Evolutionary conservation across 1,140 invertebrate species (phyloP).

Genomic region (Bacillus rossius): DNA sequence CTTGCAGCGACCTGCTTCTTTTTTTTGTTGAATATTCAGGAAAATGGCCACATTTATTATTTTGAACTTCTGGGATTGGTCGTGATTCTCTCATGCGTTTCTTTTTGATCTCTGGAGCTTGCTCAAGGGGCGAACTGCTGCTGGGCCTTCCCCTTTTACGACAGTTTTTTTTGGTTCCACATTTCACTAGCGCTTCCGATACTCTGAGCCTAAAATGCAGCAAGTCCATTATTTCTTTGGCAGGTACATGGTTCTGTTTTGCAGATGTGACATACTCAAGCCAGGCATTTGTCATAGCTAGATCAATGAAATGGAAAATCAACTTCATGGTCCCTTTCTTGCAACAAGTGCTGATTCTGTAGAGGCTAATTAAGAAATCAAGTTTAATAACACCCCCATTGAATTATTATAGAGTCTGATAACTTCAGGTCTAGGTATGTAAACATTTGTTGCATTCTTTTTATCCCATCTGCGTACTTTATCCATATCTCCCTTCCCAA

Average conservation of each 20-base stretch:
- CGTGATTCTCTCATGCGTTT: neutral
- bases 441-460: neutral
- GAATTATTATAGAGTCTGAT: constrained; percentile 25
- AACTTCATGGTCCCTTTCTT: constrained; percentile 32
- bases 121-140: neutral
- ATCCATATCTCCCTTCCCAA: neutral
- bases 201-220: neutral
- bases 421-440: neutral
- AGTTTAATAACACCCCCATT: constrained; percentile 39
- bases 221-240: neutral
- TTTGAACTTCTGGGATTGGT: constrained; percentile 6
- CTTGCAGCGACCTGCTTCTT: constrained; percentile 3
- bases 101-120: neutral
- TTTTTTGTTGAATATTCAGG: constrained; percentile 4
- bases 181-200: constrained; percentile 6
- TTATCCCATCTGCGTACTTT: neutral
- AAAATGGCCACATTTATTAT: constrained; percentile 8
- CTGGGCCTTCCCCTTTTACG: constrained; percentile 12
- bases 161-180: neutral
- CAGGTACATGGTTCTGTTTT: neutral
- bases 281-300: constrained; percentile 28
- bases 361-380: constrained; percentile 28
- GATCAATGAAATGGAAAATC: constrained; percentile 27
- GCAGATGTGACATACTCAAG: constrained; percentile 27
- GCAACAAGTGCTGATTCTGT: constrained; percentile 28